Percentiles rank a stretch among this genome's conserved stretches.
These are phyloP conservation scores for Artemia sinica DNA, from an alignment of 2,888 invertebrate species.

Conservation along the genomic window DNA sequence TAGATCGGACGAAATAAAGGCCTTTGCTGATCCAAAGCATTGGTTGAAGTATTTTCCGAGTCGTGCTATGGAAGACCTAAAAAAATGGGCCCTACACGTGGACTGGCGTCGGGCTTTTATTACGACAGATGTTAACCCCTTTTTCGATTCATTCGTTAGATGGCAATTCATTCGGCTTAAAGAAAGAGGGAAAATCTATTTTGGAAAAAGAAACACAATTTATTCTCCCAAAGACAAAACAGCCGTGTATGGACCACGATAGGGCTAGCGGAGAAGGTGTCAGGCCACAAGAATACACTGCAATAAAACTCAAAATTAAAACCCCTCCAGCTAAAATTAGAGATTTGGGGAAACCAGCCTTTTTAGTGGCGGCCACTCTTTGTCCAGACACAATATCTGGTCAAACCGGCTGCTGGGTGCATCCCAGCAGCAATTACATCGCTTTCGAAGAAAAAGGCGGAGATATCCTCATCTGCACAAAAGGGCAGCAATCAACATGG, in stretches of 20 bases:
- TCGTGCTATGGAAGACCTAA: constrained; percentile 63
- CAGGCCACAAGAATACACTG: constrained; percentile 91
- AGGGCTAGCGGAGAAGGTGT: constrained; percentile 89
- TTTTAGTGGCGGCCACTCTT: constrained; percentile 87
- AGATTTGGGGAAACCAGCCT: constrained; percentile 43
- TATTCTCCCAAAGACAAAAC: constrained; percentile 88
- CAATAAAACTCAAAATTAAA: constrained; percentile 71
- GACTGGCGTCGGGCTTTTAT: constrained; percentile 98
- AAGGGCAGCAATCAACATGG: constrained; percentile 84
- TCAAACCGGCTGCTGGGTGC: constrained; percentile 96
- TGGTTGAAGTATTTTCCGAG: constrained; percentile 98
- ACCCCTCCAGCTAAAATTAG: constrained; percentile 30
- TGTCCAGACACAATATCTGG: constrained; percentile 99
- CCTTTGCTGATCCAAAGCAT: constrained; percentile 72
- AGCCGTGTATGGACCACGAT: constrained; percentile 99
- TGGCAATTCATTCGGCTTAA: constrained; percentile 87
- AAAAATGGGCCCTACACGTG: constrained; percentile 71
- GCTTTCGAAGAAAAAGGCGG: constrained; percentile 53
- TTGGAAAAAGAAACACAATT: constrained; percentile 90
- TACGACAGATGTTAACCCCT: constrained; percentile 93
- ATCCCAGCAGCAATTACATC: constrained; percentile 83
- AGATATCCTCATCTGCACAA: constrained; percentile 72
- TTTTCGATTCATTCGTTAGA: constrained; percentile 87
- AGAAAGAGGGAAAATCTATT: constrained; percentile 72
- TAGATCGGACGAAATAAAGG: constrained; percentile 66